Conservation (phyloP, 2,888 invertebrate genomes). For the Gortyna flavago region DNA sequence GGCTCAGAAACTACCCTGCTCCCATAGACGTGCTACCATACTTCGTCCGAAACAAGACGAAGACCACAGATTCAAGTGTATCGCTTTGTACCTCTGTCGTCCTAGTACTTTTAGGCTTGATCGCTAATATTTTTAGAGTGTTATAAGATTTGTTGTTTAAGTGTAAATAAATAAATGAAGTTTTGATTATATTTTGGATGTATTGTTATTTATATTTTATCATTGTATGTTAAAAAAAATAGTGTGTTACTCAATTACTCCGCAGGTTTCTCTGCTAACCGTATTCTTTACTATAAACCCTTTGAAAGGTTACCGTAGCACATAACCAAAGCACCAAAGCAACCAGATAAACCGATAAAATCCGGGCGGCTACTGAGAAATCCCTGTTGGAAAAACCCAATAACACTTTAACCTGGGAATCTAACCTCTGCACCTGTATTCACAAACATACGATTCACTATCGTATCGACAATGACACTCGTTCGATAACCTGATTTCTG, state of each 20-base stretch:
- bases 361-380: background rate
- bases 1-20: conserved; percentile 91
- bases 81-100: conserved; percentile 64
- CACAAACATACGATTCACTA: too few species aligned
- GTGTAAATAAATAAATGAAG: conserved; percentile 22
- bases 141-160: conserved; percentile 28
- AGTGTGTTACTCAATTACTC: too few species aligned
- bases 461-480: too few species aligned
- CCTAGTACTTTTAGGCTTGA: conserved; percentile 71
- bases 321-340: background rate
- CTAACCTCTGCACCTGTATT: too few species aligned
- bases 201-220: background rate
- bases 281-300: background rate
- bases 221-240: too few species aligned
- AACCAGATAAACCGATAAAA: background rate
- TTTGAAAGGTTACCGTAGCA: too few species aligned
- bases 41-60: conserved; percentile 85
- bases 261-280: background rate
- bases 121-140: conserved; percentile 60
- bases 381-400: background rate
- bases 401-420: too few species aligned
- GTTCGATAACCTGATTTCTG: too few species aligned
- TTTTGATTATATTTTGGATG: background rate
- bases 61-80: conserved; percentile 54
- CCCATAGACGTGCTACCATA: conserved; percentile 92